Evolutionary conservation across 2,797 vertebrate species (phyloP), one percentile per base, ranked within the genome.

Genomic region (Sarcoramphus papa): DNA sequence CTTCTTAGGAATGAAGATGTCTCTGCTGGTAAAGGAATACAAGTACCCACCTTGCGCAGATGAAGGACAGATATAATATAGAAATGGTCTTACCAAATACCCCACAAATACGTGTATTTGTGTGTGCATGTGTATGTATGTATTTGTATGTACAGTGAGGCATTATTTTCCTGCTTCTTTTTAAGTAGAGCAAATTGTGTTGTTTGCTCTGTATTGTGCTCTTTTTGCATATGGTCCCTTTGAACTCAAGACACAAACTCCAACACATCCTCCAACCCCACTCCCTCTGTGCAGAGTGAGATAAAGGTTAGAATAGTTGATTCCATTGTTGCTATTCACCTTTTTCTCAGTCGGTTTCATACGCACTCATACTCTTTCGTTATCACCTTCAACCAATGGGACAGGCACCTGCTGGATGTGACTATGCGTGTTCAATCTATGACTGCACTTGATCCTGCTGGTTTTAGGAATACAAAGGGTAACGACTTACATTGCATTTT

Each of bases 401-500:
- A 51, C 30, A 54, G 40, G 40, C 31, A 85, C 48, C 30, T 91
- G 23, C 51, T 84, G 24, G 43, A 89, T 83, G 24, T 43, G 20
- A 56, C 54, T 74, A 8, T 7, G 20, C 10, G 2, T 2, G 7
- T 48, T 88, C 41, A 62, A 5, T n/a, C 40, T 69, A 37, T 8
- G 20, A 64, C 35, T 88, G 37, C 14, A 16, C 25, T 83, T 57
- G 8, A 67, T 62, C 37, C 23, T 76, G 17, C 25, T 50, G 7
- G 7, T 59, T 83, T 83, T 51, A 79, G 53, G 31, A 41, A 56
- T 56, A 67, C 3, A 18, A 86, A 79, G 48, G 11, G 2, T 63
- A 89, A 11, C 10, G 54, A 90, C 99, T 97, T 92, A 99, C 99
- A 85, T 85, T 98, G 97, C 97, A 98, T 81, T 95, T 99, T 95